Evolutionary conservation across 2,888 invertebrate species (phyloP).

Genomic region (Pyrrhia umbra): DNA sequence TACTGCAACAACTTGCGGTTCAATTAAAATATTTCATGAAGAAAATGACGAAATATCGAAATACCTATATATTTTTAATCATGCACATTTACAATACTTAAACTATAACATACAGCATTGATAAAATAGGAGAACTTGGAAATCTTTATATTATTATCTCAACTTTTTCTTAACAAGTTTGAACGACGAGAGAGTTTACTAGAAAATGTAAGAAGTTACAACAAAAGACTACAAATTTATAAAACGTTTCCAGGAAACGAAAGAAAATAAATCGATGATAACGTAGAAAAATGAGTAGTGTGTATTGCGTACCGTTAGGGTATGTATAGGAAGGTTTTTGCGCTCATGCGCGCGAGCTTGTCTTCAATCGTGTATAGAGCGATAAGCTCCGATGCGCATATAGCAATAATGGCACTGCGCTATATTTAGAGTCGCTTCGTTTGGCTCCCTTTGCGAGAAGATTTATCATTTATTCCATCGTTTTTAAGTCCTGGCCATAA

Average conservation of each 20-base stretch:
- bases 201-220: conserved; percentile 6
- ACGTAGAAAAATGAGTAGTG: conserved; percentile 75
- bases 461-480: conserved; percentile 69
- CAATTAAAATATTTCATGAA: conserved; percentile 43
- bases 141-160: no score
- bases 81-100: no score
- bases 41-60: neutral
- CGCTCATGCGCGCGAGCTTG: conserved; percentile 74
- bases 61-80: no score
- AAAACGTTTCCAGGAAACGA: conserved; percentile 35
- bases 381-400: conserved; percentile 85
- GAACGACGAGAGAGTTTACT: conserved; percentile 4
- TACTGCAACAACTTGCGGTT: conserved; percentile 45
- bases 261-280: conserved; percentile 66
- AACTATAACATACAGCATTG: no score
- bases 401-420: conserved; percentile 76
- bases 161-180: neutral
- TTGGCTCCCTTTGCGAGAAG: conserved; percentile 71
- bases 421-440: conserved; percentile 84
- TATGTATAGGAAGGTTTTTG: conserved; percentile 80
- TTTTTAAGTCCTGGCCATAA: conserved; percentile 57
- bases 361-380: conserved; percentile 82
- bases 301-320: conserved; percentile 77
- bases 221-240: conserved; percentile 9
- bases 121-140: no score